A percentile compares a stretch with the other conserved stretches of the same genome.
Conservation (phyloP, 2,797 vertebrate species). For the Toxotes lorentzi region DNA sequence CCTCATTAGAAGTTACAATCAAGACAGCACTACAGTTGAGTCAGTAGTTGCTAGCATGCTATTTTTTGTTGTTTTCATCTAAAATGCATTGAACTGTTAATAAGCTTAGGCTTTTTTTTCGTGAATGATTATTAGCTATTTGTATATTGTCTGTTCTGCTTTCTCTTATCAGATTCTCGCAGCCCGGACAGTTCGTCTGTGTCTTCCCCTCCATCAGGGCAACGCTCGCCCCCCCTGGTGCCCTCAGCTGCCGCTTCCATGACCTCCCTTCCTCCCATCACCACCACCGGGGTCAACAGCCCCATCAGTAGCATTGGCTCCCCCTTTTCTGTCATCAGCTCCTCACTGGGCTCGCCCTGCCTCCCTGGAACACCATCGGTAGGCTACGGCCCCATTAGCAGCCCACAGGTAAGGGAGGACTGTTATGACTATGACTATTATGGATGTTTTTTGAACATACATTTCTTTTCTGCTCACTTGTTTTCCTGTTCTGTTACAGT, state of each 20-base stretch:
- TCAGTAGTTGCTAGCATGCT: not conserved
- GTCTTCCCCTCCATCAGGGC: conserved; percentile 87
- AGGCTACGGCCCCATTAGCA: conserved; percentile 94
- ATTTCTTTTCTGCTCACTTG: not conserved
- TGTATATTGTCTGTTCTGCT: not conserved
- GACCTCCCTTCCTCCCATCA: conserved; percentile 83
- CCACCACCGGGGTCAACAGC: conserved; percentile 83
- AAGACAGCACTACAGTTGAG: not conserved
- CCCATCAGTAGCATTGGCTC: conserved; percentile 91
- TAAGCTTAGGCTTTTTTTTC: not conserved
- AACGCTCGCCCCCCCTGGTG: conserved; percentile 85
- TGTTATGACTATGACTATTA: too few relatives aligned
- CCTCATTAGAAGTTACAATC: not conserved
- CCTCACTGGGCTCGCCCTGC: conserved; percentile 92
- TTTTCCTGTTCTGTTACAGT: not conserved
- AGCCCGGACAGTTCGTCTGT: conserved; percentile 94
- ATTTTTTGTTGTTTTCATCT: not conserved
- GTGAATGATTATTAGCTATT: not conserved
- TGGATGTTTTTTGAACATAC: not conserved
- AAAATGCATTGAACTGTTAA: not conserved
- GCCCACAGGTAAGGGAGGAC: conserved; percentile 88
- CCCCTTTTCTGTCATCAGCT: conserved; percentile 94
- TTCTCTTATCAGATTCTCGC: conserved; percentile 85
- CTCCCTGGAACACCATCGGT: conserved; percentile 91
- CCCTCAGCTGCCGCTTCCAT: conserved; percentile 82